Conservation (phyloP, 2,113 vertebrate species). For the Menidia beryllina region DNA sequence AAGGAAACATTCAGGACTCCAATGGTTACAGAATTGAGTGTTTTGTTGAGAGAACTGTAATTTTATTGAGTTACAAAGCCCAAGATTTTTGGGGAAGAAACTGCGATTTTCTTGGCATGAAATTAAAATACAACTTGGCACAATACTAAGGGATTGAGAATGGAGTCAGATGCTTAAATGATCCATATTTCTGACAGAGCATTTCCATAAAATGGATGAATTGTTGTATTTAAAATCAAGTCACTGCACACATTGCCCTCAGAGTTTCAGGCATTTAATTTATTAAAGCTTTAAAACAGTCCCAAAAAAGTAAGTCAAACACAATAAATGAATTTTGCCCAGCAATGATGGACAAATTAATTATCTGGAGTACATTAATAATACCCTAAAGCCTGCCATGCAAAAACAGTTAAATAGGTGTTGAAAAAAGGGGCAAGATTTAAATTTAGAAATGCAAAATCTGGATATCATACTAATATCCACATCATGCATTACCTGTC, state of each 20-base stretch:
- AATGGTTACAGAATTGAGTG: slow-evolving; percentile 4
- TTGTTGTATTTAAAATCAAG: slow-evolving; percentile 4
- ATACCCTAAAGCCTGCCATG: not conserved
- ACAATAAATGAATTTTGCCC: not conserved
- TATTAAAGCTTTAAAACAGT: no score
- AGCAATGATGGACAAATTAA: not conserved
- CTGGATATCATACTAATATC: no score
- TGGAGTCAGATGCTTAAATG: not conserved
- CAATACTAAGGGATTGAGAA: not conserved
- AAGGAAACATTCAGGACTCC: slow-evolving; percentile 24
- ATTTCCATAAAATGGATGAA: slow-evolving; percentile 8
- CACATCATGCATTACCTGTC: no score
- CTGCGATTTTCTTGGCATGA: not conserved
- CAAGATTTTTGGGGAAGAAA: not conserved
- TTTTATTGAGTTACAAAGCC: not conserved
- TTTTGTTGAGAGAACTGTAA: not conserved
- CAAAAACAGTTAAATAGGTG: no score
- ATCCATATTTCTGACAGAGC: not conserved
- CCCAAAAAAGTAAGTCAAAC: not conserved
- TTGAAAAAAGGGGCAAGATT: no score
- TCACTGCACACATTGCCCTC: not conserved
- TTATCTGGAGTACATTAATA: not conserved
- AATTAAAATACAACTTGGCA: slow-evolving; percentile 6
- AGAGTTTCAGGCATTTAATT: not conserved
- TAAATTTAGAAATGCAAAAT: no score